phyloP scores from a whole-genome alignment of 2,888 invertebrate genomes.

The Drosophila sordidula region DNA sequence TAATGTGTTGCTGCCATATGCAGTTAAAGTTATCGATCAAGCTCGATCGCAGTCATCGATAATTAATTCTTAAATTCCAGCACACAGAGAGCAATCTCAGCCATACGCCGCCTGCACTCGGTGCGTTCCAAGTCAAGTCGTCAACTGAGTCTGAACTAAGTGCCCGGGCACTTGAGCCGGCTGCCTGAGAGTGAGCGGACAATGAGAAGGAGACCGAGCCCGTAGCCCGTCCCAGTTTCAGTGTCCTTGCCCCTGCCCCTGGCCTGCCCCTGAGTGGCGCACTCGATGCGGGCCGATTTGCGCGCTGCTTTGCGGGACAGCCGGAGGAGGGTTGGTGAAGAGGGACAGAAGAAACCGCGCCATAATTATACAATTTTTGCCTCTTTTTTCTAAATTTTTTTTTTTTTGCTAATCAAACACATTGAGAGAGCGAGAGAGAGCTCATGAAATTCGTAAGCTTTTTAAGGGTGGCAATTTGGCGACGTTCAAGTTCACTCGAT shows the following conservation, averaged over 20 bases:
- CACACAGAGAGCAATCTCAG: no score
- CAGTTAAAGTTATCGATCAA: no score
- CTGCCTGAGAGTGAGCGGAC: constrained; percentile 14
- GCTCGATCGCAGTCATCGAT: no score
- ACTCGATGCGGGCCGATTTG: constrained; percentile 48
- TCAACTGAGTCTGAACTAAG: constrained; percentile 38
- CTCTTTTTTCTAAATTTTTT: constrained; percentile 29
- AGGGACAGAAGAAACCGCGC: constrained; percentile 52
- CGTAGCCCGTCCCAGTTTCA: constrained; percentile 19
- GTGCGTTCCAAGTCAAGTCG: constrained; percentile 32
- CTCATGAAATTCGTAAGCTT: constrained; percentile 34
- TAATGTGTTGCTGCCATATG: no score
- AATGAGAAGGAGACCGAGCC: neutral
- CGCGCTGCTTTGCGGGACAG: no score
- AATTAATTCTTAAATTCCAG: no score
- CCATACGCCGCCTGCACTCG: neutral
- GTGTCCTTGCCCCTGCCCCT: constrained; percentile 5
- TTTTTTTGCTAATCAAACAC: constrained; percentile 71
- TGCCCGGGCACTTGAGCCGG: constrained; percentile 58
- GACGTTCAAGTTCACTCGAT: constrained; percentile 69
- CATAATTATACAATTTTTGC: constrained; percentile 68
- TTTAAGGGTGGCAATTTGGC: constrained; percentile 82
- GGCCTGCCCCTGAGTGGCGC: constrained; percentile 36
- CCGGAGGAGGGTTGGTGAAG: neutral
- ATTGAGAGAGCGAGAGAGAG: constrained; percentile 17